Evolutionary conservation across 2,888 invertebrate genomes (phyloP), one percentile per base, ranked within the genome.

Genomic region (Lasiommata megera): DNA sequence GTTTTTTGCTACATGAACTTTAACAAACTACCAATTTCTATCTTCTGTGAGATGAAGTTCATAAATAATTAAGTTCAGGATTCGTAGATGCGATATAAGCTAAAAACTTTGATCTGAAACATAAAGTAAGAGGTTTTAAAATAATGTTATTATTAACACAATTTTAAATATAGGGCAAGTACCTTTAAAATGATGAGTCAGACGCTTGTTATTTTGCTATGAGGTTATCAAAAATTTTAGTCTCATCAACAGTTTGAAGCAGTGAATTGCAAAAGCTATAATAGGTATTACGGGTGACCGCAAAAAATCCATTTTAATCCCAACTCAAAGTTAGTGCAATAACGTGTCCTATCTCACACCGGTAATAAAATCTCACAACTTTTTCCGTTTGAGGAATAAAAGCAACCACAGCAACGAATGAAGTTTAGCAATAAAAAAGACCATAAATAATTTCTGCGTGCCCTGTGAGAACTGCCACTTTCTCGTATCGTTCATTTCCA

Each of bases 301-400:
- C 82, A 83, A 84, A 83, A 82, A 81, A 77, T 75, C 78, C 77
- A 83, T 87, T 87, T 87, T 86, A 85, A 87, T 87, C 80, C 77
- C 75, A 72, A 68, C 79, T 71, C 77, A 69, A 87, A 88, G 82
- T 88, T 88, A 78, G 80, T 76, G 85, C 88, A 84, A 88, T 88
- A 89, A 88, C 87, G 86, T 79, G 79, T 86, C 84, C 87, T 87
- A 88, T 86, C 84, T 88, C 89, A 83, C 87, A 87, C 88, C 84
- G 87, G 84, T 76, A 83, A 89, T 89, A 89, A 89, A 89, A 83
- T 77, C 84, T 80, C 75, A 65, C 84, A 88, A 90, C 86, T 89
- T 89, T 88, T 88, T 82, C 86, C 82, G 81, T 82, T 80, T 79
- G 82, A 86, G 76, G 84, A 84, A 88, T 88, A 89, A 88, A 86